Percentiles rank a stretch among this genome's conserved stretches.
phyloP scores from a whole-genome alignment of 2,888 invertebrate species.

The Ophion costatus region DNA sequence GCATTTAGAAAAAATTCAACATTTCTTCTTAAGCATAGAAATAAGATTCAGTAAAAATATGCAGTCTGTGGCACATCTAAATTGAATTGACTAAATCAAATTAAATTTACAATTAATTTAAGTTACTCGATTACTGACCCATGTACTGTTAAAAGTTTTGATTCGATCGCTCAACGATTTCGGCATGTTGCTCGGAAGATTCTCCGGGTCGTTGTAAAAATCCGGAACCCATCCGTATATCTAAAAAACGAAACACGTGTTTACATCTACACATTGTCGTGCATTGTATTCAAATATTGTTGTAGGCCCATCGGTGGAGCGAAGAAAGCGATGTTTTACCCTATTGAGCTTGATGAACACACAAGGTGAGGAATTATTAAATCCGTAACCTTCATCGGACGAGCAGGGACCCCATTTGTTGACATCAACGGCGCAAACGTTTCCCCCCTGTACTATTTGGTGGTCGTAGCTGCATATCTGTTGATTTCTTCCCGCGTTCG shows the following conservation, averaged over 20 bases:
- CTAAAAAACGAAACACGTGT: conserved; percentile 81
- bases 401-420: conserved; percentile 84
- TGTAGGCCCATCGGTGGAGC: conserved; percentile 64
- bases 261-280: not conserved
- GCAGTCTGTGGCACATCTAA: not conserved
- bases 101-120: no score
- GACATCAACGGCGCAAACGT: conserved; percentile 86
- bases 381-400: conserved; percentile 87
- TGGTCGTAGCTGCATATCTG: conserved; percentile 85
- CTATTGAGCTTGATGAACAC: conserved; percentile 93
- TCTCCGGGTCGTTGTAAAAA: conserved; percentile 85
- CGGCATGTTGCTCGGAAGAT: conserved; percentile 88
- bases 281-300: not conserved
- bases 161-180: conserved; percentile 84
- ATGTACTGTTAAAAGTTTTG: conserved; percentile 70
- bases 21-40: no score
- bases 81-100: no score
- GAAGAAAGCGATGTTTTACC: conserved; percentile 82
- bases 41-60: no score
- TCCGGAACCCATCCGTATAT: conserved; percentile 91
- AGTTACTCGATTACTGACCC: conserved; percentile 70
- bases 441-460: conserved; percentile 80
- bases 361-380: conserved; percentile 90
- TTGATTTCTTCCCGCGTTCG: conserved; percentile 84
- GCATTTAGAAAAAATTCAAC: no score